These are phyloP conservation scores for Anastrepha obliqua DNA, from an alignment of 1,140 invertebrate species.

Conservation along the genomic window DNA sequence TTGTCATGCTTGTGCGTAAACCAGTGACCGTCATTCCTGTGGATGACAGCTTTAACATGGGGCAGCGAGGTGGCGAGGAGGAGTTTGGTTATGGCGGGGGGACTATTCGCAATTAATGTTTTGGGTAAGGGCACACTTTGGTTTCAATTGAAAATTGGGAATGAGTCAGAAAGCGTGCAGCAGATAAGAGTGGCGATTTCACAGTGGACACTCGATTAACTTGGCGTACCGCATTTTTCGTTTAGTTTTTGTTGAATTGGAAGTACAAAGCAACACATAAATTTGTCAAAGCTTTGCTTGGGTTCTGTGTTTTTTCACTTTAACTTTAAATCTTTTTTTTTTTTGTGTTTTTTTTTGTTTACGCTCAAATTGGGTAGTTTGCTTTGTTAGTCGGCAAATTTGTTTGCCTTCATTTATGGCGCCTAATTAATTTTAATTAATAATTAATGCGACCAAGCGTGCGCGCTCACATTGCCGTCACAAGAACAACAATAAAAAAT, in stretches of 20 bases:
- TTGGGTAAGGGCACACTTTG: background rate
- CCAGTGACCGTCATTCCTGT: slow-evolving; percentile 74
- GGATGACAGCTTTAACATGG: slow-evolving; percentile 62
- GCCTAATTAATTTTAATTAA: slow-evolving; percentile 27
- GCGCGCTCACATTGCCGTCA: background rate
- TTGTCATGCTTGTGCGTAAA: slow-evolving; percentile 73
- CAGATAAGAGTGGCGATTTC: background rate
- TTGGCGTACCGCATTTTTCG: background rate
- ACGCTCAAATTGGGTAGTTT: slow-evolving; percentile 12
- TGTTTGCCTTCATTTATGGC: background rate
- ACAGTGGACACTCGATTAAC: background rate
- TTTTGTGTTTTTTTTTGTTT: slow-evolving; percentile 44
- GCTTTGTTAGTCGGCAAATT: slow-evolving; percentile 19
- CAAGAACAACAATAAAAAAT: background rate
- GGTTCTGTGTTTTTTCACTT: background rate
- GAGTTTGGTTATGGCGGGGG: background rate
- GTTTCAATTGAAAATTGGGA: background rate
- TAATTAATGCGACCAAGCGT: slow-evolving; percentile 20
- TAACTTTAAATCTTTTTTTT: background rate
- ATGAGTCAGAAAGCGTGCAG: background rate
- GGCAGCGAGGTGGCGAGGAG: slow-evolving; percentile 3
- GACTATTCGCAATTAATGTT: too few species aligned
- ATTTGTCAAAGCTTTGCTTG: background rate
- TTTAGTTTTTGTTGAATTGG: too few species aligned
- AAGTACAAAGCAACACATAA: too few species aligned